A percentile compares a stretch with the other conserved stretches of the same genome.
These are phyloP conservation scores for Trilocha varians DNA, from an alignment of 2,888 invertebrate species.

Conservation along the genomic window DNA sequence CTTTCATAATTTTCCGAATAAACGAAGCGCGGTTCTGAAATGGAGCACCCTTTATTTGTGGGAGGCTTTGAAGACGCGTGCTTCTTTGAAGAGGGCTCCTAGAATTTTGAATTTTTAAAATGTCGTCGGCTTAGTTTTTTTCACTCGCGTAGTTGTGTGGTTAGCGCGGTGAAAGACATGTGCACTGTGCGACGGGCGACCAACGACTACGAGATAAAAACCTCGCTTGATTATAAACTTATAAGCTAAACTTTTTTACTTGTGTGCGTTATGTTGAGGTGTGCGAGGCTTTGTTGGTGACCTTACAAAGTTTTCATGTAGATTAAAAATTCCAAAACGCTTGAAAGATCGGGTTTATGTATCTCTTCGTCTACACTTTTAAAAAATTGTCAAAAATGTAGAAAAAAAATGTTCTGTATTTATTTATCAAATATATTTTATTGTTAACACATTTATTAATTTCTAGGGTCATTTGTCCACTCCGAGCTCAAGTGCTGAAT, in stretches of 20 bases:
- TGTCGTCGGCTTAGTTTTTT: slow-evolving; percentile 34
- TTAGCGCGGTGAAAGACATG: slow-evolving; percentile 50
- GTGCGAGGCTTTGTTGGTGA: slow-evolving; percentile 54
- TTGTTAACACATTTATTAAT: no score
- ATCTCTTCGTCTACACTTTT: no score
- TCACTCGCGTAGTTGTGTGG: slow-evolving; percentile 50
- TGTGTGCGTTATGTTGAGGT: slow-evolving; percentile 57
- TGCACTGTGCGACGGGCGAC: slow-evolving; percentile 59
- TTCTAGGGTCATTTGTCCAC: no score
- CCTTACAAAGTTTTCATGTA: slow-evolving; percentile 63
- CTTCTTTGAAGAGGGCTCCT: slow-evolving; percentile 33
- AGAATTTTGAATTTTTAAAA: slow-evolving; percentile 37
- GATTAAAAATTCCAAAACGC: neutral
- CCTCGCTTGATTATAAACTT: slow-evolving; percentile 72
- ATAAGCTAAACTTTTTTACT: slow-evolving; percentile 69
- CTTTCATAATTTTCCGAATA: slow-evolving; percentile 64
- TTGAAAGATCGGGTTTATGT: no score
- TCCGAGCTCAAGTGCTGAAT: no score
- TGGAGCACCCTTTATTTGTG: slow-evolving; percentile 44
- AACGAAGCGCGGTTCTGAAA: slow-evolving; percentile 37
- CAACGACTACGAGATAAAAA: slow-evolving; percentile 72
- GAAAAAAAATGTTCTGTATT: no score
- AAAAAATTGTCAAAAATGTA: no score
- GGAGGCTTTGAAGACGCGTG: slow-evolving; percentile 38
- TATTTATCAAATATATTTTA: no score